A percentile compares a stretch with the other conserved stretches of the same genome.
Conservation (phyloP, 2,113 vertebrate genomes). For the Sylvilagus bachmani region DNA sequence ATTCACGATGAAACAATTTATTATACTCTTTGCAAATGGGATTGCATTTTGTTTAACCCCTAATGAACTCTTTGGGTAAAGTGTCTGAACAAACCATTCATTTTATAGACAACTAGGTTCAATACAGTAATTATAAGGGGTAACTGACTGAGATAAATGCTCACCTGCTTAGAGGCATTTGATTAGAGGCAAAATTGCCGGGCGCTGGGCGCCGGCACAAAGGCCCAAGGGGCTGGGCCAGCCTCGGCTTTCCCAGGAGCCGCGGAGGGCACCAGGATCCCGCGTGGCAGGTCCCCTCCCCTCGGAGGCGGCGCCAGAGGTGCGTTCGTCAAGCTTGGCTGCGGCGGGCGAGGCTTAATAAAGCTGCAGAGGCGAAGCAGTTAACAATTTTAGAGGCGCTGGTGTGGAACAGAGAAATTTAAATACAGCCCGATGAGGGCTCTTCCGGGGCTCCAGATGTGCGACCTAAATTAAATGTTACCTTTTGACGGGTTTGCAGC, state of each 20-base stretch:
- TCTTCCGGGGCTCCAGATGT: constrained; percentile 52
- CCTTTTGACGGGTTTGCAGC: constrained; percentile 54
- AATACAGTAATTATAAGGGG: constrained; percentile 95
- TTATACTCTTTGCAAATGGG: constrained; percentile 94
- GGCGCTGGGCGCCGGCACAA: constrained; percentile 84
- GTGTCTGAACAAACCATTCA: constrained; percentile 94
- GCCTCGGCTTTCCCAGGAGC: background rate
- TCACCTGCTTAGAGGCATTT: constrained; percentile 93
- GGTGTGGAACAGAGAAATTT: constrained; percentile 71
- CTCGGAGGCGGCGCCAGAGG: background rate
- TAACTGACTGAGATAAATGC: constrained; percentile 95
- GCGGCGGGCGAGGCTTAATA: constrained; percentile 49
- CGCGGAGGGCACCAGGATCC: background rate
- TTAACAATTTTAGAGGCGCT: constrained; percentile 74
- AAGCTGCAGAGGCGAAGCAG: constrained; percentile 2
- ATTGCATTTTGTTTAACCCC: constrained; percentile 93
- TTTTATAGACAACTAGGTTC: constrained; percentile 96
- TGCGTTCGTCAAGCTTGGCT: constrained; percentile 53
- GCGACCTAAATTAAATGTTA: constrained; percentile 78
- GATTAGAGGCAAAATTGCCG: constrained; percentile 89
- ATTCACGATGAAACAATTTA: constrained; percentile 97
- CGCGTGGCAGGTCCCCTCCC: background rate
- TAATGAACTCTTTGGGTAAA: constrained; percentile 94
- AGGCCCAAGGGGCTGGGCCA: background rate
- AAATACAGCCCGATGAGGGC: constrained; percentile 63